Percentiles rank a stretch among this genome's conserved stretches.
phyloP scores from a whole-genome alignment of 2,797 vertebrate species.

The Euthynnus affinis region DNA sequence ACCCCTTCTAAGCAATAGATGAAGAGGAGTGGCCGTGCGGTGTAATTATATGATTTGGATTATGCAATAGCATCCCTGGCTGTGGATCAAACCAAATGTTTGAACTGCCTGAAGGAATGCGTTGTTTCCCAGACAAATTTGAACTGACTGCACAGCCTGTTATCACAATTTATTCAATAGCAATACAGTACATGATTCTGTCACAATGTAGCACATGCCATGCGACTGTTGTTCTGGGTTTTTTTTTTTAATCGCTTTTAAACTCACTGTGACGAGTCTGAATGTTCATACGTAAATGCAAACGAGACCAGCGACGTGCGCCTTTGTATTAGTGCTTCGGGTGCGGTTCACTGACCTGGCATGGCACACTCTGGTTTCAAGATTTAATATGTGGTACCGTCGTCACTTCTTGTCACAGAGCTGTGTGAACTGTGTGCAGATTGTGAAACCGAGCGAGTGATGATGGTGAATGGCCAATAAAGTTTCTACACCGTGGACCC shows the following conservation, averaged over 20 bases:
- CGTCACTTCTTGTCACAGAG: slow-evolving; percentile 32
- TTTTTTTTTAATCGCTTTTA: no score
- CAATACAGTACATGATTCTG: background rate
- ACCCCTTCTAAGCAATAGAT: slow-evolving; percentile 37
- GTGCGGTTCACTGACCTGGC: slow-evolving; percentile 68
- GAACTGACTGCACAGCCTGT: background rate
- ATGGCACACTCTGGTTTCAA: slow-evolving; percentile 34
- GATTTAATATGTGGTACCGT: slow-evolving; percentile 53
- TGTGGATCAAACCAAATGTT: slow-evolving; percentile 56
- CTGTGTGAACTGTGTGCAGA: slow-evolving; percentile 63
- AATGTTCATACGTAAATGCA: background rate
- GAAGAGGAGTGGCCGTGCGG: slow-evolving; percentile 48
- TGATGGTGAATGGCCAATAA: slow-evolving; percentile 64
- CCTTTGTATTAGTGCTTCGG: slow-evolving; percentile 62
- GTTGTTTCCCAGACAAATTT: slow-evolving; percentile 35
- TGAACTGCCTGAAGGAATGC: slow-evolving; percentile 52
- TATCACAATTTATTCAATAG: slow-evolving; percentile 37
- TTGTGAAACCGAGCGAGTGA: slow-evolving; percentile 65
- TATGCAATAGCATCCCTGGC: slow-evolving; percentile 58
- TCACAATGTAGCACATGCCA: background rate
- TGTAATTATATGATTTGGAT: slow-evolving; percentile 40
- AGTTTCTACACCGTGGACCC: slow-evolving; percentile 31
- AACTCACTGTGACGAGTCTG: background rate
- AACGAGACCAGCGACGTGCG: slow-evolving; percentile 20
- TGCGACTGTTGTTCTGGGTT: background rate